phyloP scores from a whole-genome alignment of 2,797 vertebrate species.

The Glyptemys insculpta region DNA sequence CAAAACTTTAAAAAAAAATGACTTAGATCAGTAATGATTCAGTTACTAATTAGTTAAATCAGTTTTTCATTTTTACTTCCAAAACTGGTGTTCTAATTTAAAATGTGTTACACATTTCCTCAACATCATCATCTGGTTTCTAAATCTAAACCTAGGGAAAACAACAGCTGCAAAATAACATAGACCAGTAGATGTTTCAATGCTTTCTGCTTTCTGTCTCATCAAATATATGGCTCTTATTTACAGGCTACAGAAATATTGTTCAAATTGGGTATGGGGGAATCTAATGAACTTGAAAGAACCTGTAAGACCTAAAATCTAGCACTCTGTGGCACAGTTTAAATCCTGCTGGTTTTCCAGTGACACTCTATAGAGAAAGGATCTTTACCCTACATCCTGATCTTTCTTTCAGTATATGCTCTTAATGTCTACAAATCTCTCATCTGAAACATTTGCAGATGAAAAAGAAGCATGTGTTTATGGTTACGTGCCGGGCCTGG shows the following conservation, averaged over 20 bases:
- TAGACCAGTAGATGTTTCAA: constrained; percentile 26
- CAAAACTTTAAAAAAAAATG: not conserved
- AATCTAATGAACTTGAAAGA: constrained; percentile 67
- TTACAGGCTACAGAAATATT: constrained; percentile 40
- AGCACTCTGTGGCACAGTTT: constrained; percentile 64
- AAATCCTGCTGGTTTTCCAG: constrained; percentile 67
- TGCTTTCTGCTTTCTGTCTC: constrained; percentile 42
- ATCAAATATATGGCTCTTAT: constrained; percentile 22
- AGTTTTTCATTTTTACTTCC: not conserved
- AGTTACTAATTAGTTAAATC: not conserved
- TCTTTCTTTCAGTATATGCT: constrained; percentile 16
- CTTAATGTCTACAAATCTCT: constrained; percentile 43
- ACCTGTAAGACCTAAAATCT: constrained; percentile 68
- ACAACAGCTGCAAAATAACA: constrained; percentile 32
- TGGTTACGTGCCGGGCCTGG: constrained; percentile 17
- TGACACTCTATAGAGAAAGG: constrained; percentile 63
- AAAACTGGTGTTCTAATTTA: constrained; percentile 12
- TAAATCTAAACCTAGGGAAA: constrained; percentile 18
- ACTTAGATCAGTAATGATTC: not conserved
- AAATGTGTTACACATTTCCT: constrained; percentile 2
- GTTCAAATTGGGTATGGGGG: constrained; percentile 42
- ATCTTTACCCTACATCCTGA: constrained; percentile 65
- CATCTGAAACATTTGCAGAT: constrained; percentile 12
- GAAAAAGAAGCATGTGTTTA: constrained; percentile 24
- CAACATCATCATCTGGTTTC: constrained; percentile 14